Evolutionary conservation across 1,140 invertebrate genomes (phyloP).

Genomic region (Brachionus rotundiformis): DNA sequence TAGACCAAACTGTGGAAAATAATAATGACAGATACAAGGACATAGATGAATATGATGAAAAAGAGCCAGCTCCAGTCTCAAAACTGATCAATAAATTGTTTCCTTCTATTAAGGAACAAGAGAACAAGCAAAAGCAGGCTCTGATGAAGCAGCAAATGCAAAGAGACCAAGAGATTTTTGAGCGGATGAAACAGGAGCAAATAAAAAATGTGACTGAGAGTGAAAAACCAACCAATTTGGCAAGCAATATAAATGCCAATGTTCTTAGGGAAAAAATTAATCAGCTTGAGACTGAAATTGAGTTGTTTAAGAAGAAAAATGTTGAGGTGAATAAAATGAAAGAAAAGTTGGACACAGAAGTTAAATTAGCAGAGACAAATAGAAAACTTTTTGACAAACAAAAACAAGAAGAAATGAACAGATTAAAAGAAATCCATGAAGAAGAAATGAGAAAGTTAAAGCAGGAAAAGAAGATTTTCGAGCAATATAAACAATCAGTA

Average conservation of each 20-base stretch:
- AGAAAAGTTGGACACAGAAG: slow-evolving; percentile 61
- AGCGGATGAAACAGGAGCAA: slow-evolving; percentile 53
- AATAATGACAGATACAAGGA: slow-evolving; percentile 54
- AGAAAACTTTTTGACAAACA: slow-evolving; percentile 60
- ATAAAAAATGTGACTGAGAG: slow-evolving; percentile 52
- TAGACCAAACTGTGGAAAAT: slow-evolving; percentile 7
- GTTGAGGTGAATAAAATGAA: slow-evolving; percentile 58
- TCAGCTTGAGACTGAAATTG: slow-evolving; percentile 62
- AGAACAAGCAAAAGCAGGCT: slow-evolving; percentile 54
- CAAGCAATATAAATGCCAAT: slow-evolving; percentile 59
- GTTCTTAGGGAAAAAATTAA: slow-evolving; percentile 60
- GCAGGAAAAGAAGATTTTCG: slow-evolving; percentile 63
- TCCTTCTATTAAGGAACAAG: slow-evolving; percentile 58
- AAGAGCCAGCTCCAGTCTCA: slow-evolving; percentile 58
- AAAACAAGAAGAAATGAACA: slow-evolving; percentile 59
- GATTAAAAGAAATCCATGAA: slow-evolving; percentile 61
- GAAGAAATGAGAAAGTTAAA: slow-evolving; percentile 64
- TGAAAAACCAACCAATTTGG: slow-evolving; percentile 51
- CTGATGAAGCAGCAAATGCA: slow-evolving; percentile 54
- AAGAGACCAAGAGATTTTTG: slow-evolving; percentile 43
- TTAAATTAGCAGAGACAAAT: slow-evolving; percentile 17
- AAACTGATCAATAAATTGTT: slow-evolving; percentile 60
- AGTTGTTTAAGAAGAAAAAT: slow-evolving; percentile 62
- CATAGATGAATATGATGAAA: slow-evolving; percentile 34
- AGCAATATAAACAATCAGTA: slow-evolving; percentile 61